phyloP scores from a whole-genome alignment of 1,140 invertebrate species.

The Lordiphosa collinella region DNA sequence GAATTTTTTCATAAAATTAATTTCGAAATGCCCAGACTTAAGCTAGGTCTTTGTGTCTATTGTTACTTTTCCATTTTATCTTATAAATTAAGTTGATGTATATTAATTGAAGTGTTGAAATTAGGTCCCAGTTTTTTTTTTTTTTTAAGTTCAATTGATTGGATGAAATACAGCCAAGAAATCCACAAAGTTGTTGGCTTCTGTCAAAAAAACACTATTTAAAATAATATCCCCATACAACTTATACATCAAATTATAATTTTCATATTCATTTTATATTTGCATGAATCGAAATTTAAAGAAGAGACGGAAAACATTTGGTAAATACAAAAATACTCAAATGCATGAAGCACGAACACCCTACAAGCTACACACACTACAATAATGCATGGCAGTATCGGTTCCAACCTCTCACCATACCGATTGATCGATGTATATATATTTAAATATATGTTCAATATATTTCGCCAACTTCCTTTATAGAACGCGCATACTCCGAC shows the following conservation, averaged over 20 bases:
- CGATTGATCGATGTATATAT: slow-evolving; percentile 20
- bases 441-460: slow-evolving; percentile 14
- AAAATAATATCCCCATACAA: background rate
- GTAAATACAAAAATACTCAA: slow-evolving; percentile 40
- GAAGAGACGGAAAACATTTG: slow-evolving; percentile 71
- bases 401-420: background rate
- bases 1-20: no score
- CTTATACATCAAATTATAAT: slow-evolving; percentile 16
- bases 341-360: slow-evolving; percentile 41
- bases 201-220: background rate
- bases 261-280: slow-evolving; percentile 31
- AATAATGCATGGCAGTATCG: slow-evolving; percentile 52
- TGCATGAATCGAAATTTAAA: slow-evolving; percentile 58
- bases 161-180: no score
- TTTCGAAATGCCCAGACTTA: no score
- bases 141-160: no score
- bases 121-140: no score
- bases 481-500: slow-evolving; percentile 76
- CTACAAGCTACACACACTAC: slow-evolving; percentile 12
- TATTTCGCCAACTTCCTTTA: slow-evolving; percentile 20
- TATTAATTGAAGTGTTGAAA: no score
- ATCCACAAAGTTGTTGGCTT: background rate
- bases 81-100: no score
- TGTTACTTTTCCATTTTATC: no score
- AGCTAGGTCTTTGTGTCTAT: no score